Evolutionary conservation across 2,888 invertebrate species (phyloP).

Genomic region (Acrobasis suavella): DNA sequence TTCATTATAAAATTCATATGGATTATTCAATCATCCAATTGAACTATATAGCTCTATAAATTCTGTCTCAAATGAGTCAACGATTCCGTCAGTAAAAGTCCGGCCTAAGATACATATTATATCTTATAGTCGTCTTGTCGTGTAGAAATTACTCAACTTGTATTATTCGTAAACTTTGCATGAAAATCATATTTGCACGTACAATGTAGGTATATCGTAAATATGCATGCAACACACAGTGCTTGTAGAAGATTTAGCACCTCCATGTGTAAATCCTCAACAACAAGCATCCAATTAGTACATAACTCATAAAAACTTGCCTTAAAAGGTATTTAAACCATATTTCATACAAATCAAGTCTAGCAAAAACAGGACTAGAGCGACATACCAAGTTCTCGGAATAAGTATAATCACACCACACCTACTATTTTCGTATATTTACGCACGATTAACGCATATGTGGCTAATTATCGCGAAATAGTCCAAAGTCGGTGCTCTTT

Average conservation of each 20-base stretch:
- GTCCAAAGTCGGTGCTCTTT: conserved; percentile 49
- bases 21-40: too few relatives aligned
- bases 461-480: conserved; percentile 41
- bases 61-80: too few relatives aligned
- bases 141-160: not conserved
- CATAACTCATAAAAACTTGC: conserved; percentile 15
- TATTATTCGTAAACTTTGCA: not conserved
- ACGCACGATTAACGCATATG: conserved; percentile 19
- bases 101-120: too few relatives aligned
- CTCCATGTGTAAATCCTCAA: not conserved
- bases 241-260: not conserved
- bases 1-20: too few relatives aligned
- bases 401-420: conserved; percentile 14
- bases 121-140: not conserved
- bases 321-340: conserved; percentile 16
- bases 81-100: too few relatives aligned
- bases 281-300: conserved; percentile 10
- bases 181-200: not conserved
- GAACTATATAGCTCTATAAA: too few relatives aligned
- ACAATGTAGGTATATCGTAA: not conserved
- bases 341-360: conserved; percentile 15
- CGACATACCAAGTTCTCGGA: conserved; percentile 15
- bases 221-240: not conserved
- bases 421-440: conserved; percentile 15
- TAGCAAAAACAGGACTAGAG: conserved; percentile 12